Percentiles rank a stretch among this genome's conserved stretches.
Evolutionary conservation across 1,140 invertebrate genomes (phyloP).

Genomic region (Temnothorax nylanderi): DNA sequence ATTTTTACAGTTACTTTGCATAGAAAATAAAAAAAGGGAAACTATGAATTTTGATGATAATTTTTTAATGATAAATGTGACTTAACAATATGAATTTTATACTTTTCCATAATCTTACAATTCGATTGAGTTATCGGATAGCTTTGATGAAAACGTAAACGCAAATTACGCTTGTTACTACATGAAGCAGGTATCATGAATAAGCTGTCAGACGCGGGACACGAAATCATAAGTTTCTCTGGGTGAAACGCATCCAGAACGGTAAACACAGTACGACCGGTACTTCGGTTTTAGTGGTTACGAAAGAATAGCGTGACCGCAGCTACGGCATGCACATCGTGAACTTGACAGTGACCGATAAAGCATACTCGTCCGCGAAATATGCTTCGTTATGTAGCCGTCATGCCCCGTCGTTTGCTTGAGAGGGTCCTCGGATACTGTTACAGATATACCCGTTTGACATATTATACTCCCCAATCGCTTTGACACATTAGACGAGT

Average conservation of each 20-base stretch:
- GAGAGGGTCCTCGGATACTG: constrained; percentile 17
- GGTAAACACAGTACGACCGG: constrained; percentile 25
- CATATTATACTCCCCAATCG: neutral
- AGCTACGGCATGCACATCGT: constrained; percentile 46
- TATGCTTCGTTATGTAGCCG: constrained; percentile 51
- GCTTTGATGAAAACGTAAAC: neutral
- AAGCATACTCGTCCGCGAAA: constrained; percentile 41
- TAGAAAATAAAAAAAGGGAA: neutral
- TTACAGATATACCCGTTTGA: constrained; percentile 17
- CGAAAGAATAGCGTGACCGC: constrained; percentile 61
- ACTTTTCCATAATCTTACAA: neutral
- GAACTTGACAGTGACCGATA: constrained; percentile 73
- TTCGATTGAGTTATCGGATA: neutral
- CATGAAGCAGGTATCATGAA: constrained; percentile 22
- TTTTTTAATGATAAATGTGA: neutral
- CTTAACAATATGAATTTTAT: neutral
- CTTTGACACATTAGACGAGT: constrained; percentile 37
- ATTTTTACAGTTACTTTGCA: neutral
- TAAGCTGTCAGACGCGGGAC: constrained; percentile 37
- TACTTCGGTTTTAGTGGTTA: constrained; percentile 38
- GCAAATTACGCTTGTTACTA: constrained; percentile 35
- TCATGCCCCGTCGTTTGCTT: constrained; percentile 33
- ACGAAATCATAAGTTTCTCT: constrained; percentile 47
- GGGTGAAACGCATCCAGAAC: constrained; percentile 18
- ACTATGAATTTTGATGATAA: neutral